phyloP scores from a whole-genome alignment of 1,140 invertebrate species.

The Sarcophaga peregrina region DNA sequence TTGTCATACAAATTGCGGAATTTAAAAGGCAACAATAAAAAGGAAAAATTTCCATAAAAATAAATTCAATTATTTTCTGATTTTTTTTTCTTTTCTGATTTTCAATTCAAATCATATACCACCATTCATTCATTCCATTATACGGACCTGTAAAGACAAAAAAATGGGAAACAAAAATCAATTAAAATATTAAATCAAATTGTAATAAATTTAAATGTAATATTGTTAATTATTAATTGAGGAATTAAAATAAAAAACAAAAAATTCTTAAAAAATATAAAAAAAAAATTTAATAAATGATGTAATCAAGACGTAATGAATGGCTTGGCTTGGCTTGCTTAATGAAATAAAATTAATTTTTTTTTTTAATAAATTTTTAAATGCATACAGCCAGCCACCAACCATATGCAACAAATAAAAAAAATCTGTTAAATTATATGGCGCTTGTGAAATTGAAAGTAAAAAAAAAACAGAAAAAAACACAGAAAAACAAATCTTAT shows the following conservation, averaged over 20 bases:
- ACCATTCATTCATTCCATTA: not conserved
- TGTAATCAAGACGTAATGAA: constrained; percentile 29
- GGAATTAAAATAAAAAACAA: not conserved
- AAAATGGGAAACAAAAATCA: not conserved
- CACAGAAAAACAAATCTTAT: not conserved
- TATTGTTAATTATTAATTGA: not conserved
- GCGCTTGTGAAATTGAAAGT: constrained; percentile 34
- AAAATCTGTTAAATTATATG: constrained; percentile 29
- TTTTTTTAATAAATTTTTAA: too few species aligned
- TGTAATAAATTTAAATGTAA: constrained; percentile 2
- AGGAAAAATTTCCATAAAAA: constrained; percentile 14
- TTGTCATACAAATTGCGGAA: not conserved
- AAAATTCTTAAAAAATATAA: not conserved
- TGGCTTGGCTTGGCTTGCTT: too few species aligned
- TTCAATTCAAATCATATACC: too few species aligned
- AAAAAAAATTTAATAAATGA: constrained; percentile 12
- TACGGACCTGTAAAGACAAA: constrained; percentile 35
- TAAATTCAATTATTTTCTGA: not conserved
- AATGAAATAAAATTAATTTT: constrained; percentile 9
- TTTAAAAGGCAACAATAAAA: not conserved
- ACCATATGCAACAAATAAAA: not conserved
- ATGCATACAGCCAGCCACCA: too few species aligned
- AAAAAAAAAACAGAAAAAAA: not conserved
- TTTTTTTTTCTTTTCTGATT: too few species aligned
- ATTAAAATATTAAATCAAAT: not conserved